Conservation (phyloP, 2,797 vertebrate species). For the Phrynocephalus guinanensis region DNA sequence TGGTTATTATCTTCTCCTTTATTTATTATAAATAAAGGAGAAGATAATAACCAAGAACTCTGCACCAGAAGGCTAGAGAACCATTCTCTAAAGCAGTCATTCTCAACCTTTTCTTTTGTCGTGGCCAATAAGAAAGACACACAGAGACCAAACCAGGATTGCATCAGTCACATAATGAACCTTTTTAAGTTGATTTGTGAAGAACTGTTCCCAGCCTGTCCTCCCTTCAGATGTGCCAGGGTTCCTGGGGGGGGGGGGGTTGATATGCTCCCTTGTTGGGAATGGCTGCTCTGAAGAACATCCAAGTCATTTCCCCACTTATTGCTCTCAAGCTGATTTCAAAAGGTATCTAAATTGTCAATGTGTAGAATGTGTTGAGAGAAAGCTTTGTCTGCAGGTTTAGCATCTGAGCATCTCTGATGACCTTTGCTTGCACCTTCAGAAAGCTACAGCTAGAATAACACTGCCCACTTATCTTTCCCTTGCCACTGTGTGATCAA, state of each 20-base stretch:
- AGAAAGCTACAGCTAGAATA: neutral
- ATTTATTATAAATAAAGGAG: neutral
- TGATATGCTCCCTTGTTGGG: neutral
- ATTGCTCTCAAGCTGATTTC: neutral
- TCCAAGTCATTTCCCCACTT: neutral
- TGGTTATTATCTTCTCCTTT: too few relatives aligned
- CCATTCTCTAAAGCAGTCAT: neutral
- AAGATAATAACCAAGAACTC: neutral
- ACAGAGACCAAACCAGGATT: too few relatives aligned
- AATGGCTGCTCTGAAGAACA: neutral
- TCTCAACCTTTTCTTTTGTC: neutral
- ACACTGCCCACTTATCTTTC: neutral
- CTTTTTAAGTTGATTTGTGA: too few relatives aligned
- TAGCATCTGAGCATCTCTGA: neutral
- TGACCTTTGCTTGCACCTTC: neutral
- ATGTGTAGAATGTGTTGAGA: neutral
- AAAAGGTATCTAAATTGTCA: conserved; percentile 26
- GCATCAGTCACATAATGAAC: too few relatives aligned
- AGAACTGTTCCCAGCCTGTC: too few relatives aligned
- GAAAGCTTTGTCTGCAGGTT: neutral
- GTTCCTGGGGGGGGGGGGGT: too few relatives aligned
- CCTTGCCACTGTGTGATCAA: neutral
- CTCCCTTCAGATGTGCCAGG: too few relatives aligned
- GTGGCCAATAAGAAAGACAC: too few relatives aligned
- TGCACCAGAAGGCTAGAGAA: neutral